Base-by-base conservation (phyloP, 1,140 invertebrate species). In the Penaeus chinensis region DNA sequence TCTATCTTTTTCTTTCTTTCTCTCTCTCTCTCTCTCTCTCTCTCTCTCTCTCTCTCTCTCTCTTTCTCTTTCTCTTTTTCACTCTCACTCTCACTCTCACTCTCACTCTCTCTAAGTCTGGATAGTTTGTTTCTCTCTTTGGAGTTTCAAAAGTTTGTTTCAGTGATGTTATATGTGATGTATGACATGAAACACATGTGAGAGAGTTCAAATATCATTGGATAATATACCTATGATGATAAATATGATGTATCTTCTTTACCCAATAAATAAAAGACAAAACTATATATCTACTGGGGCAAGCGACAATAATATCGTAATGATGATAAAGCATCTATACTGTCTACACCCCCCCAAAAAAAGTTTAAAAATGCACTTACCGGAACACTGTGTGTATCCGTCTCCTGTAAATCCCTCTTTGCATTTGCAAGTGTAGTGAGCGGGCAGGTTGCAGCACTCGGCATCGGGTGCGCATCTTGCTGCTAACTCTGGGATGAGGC, bases 401-500 rank as follows among this genome's bases (percentile, higher is more conserved):
- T 98, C 96, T 71, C 97, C 97, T 92, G 96, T 95, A 91, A 95
- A 98, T 78, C 97, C 97, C 61, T 96, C 94, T 91, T 96, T 95
- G 93, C 97, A 99, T 93, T 98, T 98, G 93, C 97, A 99, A 82
- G 97, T 95, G 92, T 97, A 98, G 93, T 98, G 96, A 85, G 97
- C 96, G 54, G 97, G 97, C 90, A 98, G 93, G 93, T 99, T 98
- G 91, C 97, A 98, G 92, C 97, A 98, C 92, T 98, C 97, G 18
- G 97, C 96, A 92, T 98, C 98, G 91, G 95, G 94, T 63, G 97
- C 97, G 93, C 97, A 98, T 91, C 96, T 94, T 60, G 95, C 94
- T 71, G 96, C 94, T 89, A 98, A 93, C 76, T 93, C 93, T 80
- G 97, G 97, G 93, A 97, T 96, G 91, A 96, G 95, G 92, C 97